Percentiles rank a stretch among this genome's conserved stretches.
Evolutionary conservation across 1,140 invertebrate species (phyloP).

Genomic region (Melipona quadrifasciata): DNA sequence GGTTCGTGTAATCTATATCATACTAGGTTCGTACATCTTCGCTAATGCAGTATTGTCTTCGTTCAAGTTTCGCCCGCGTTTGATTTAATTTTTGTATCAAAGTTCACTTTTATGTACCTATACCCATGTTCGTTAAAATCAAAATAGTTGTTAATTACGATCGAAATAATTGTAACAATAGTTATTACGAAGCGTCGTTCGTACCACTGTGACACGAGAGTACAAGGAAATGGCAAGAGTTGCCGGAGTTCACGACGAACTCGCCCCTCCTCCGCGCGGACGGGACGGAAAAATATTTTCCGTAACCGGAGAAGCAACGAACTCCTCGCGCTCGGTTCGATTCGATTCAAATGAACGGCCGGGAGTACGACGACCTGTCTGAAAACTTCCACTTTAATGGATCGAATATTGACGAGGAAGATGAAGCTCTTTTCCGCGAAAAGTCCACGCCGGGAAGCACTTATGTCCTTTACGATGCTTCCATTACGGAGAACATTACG

Average conservation of each 20-base stretch:
- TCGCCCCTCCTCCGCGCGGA: background rate
- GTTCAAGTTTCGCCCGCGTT: too few relatives aligned
- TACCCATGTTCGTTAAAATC: background rate
- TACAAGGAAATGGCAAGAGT: background rate
- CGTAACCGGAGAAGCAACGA: background rate
- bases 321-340: background rate
- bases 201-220: background rate
- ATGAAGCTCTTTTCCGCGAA: slow-evolving; percentile 35
- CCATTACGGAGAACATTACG: slow-evolving; percentile 67
- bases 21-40: too few relatives aligned
- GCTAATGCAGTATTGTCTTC: too few relatives aligned
- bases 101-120: background rate
- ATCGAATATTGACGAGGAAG: slow-evolving; percentile 45
- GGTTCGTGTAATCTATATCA: too few relatives aligned
- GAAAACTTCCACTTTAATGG: slow-evolving; percentile 56
- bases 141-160: background rate
- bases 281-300: slow-evolving; percentile 44
- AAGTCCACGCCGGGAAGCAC: slow-evolving; percentile 50
- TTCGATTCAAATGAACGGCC: slow-evolving; percentile 16
- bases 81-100: too few relatives aligned
- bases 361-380: slow-evolving; percentile 16
- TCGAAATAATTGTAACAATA: too few relatives aligned
- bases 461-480: slow-evolving; percentile 63
- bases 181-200: background rate
- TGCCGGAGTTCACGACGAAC: background rate